Evolutionary conservation across 2,113 vertebrate genomes (phyloP).

Genomic region (Arvicanthis niloticus): DNA sequence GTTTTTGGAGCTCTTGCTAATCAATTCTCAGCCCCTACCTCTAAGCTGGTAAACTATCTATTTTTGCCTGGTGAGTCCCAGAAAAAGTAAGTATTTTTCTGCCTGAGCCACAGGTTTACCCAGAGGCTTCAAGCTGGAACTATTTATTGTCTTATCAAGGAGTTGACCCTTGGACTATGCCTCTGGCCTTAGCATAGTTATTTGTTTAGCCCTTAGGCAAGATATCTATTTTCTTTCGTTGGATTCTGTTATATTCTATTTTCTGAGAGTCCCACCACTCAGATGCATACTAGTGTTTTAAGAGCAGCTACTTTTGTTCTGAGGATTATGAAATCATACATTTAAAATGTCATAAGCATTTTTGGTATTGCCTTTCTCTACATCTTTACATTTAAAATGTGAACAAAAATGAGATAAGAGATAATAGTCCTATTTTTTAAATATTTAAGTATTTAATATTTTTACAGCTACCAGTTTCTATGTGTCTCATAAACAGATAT

Average conservation of each 20-base stretch:
- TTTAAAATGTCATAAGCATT: neutral
- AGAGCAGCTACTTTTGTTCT: slow-evolving; percentile 8
- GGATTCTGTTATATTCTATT: neutral
- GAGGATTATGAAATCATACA: slow-evolving; percentile 31
- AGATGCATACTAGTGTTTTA: neutral
- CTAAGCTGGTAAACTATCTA: neutral
- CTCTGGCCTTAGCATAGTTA: neutral
- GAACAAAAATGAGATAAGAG: neutral
- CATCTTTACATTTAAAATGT: slow-evolving; percentile 15
- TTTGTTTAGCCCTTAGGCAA: slow-evolving; percentile 32
- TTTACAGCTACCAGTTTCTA: neutral
- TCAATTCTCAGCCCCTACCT: neutral
- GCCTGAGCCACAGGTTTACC: neutral
- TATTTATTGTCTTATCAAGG: neutral
- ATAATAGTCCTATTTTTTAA: slow-evolving; percentile 11
- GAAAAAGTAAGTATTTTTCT: neutral
- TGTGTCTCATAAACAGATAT: neutral
- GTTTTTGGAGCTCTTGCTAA: neutral
- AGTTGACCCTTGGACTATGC: slow-evolving; percentile 6
- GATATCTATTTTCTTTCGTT: neutral
- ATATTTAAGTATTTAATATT: slow-evolving; percentile 34
- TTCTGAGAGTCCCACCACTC: neutral
- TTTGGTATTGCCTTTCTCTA: neutral
- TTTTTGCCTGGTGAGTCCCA: neutral
- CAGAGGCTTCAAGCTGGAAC: neutral